phyloP scores from a whole-genome alignment of 2,113 vertebrate species.

The Athene noctua region DNA sequence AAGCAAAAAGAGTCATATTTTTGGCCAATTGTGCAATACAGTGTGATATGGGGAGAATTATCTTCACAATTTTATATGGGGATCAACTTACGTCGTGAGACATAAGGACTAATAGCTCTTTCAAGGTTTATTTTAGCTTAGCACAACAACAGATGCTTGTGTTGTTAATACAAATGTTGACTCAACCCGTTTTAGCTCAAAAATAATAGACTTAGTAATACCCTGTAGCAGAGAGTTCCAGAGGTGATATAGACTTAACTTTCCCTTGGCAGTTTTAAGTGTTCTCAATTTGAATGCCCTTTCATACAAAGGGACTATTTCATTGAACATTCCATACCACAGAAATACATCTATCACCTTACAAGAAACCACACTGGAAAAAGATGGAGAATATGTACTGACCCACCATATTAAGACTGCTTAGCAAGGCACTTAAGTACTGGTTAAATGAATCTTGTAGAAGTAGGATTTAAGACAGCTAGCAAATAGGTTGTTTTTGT shows the following conservation, averaged over 20 bases:
- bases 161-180: constrained; percentile 4
- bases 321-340: not conserved
- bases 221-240: constrained; percentile 21
- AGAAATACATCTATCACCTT: not conserved
- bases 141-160: not conserved
- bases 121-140: constrained; percentile 42
- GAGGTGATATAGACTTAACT: not conserved
- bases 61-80: not conserved
- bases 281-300: not conserved
- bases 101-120: not conserved
- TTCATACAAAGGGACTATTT: not conserved
- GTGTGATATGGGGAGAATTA: constrained; percentile 18
- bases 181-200: not conserved
- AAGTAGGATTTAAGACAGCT: constrained; percentile 18
- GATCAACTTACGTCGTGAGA: constrained; percentile 11
- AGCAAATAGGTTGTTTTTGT: no score
- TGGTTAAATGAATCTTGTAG: constrained; percentile 42
- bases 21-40: constrained; percentile 60
- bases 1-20: constrained; percentile 9
- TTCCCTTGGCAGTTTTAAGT: constrained; percentile 6
- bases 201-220: not conserved
- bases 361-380: not conserved
- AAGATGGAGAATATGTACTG: not conserved
- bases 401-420: not conserved
- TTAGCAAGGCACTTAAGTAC: constrained; percentile 18